These are phyloP conservation scores for Odontesthes bonariensis DNA, from an alignment of 2,113 vertebrate genomes.

Conservation along the genomic window DNA sequence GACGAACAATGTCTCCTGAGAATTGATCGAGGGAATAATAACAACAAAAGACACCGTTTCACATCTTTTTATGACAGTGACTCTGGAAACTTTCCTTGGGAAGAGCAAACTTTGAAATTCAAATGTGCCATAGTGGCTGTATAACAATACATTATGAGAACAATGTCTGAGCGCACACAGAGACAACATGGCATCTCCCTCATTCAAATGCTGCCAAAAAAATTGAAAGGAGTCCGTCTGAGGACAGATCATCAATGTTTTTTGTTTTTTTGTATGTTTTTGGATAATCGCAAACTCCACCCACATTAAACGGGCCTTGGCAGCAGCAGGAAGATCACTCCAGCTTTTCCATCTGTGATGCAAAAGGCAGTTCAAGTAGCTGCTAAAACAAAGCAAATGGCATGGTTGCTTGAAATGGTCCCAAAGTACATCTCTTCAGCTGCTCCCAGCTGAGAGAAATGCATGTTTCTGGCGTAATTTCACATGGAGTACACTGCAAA, in stretches of 20 bases:
- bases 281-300: constrained; percentile 40
- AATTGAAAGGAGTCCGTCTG: constrained; percentile 70
- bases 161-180: constrained; percentile 44
- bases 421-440: constrained; percentile 42
- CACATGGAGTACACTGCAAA: constrained; percentile 55
- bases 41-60: constrained; percentile 33
- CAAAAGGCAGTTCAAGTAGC: constrained; percentile 61
- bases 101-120: constrained; percentile 69
- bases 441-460: constrained; percentile 52
- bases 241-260: constrained; percentile 65
- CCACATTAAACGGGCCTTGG: constrained; percentile 64
- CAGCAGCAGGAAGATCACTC: constrained; percentile 46
- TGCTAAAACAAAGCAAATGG: constrained; percentile 60
- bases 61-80: constrained; percentile 45
- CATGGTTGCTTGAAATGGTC: constrained; percentile 37
- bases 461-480: constrained; percentile 62
- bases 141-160: constrained; percentile 40
- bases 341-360: constrained; percentile 58
- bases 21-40: constrained; percentile 37
- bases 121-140: constrained; percentile 51
- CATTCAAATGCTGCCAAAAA: constrained; percentile 64
- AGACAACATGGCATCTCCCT: constrained; percentile 34
- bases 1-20: constrained; percentile 56
- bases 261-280: constrained; percentile 40
- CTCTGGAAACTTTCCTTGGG: constrained; percentile 60